These are phyloP conservation scores for Morpho deidamia DNA, from an alignment of 2,888 invertebrate genomes.

Conservation along the genomic window DNA sequence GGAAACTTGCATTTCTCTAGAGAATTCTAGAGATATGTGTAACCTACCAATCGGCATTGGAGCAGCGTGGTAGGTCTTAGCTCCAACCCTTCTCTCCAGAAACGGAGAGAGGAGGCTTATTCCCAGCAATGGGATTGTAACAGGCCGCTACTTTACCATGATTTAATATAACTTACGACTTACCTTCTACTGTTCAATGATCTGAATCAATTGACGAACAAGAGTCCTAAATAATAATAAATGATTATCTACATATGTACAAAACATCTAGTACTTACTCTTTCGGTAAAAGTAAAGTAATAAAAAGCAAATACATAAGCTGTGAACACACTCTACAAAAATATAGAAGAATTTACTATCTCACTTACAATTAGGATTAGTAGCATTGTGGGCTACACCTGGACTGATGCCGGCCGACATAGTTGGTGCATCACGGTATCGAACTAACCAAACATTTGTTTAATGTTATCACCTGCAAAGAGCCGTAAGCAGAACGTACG, in stretches of 20 bases:
- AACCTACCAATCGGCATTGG: no score
- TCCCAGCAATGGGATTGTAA: no score
- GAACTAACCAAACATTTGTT: constrained; percentile 77
- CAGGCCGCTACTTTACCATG: no score
- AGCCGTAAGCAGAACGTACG: constrained; percentile 66
- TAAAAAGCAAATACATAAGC: constrained; percentile 9
- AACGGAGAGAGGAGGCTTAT: no score
- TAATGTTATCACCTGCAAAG: constrained; percentile 76
- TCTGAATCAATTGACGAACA: no score
- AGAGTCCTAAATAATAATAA: no score
- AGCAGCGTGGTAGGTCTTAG: no score
- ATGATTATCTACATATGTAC: neutral
- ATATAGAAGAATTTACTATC: constrained; percentile 19
- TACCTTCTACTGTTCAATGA: no score
- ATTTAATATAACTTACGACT: no score
- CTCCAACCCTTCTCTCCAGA: no score
- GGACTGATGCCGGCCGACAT: constrained; percentile 36
- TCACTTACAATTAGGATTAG: constrained; percentile 61
- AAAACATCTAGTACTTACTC: neutral
- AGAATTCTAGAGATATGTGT: no score
- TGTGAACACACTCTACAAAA: constrained; percentile 14
- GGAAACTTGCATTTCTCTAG: no score
- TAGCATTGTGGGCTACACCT: constrained; percentile 44
- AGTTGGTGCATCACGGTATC: constrained; percentile 62
- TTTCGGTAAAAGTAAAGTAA: neutral